Conservation (phyloP, 2,113 vertebrate species). For the Seriola aureovittata region DNA sequence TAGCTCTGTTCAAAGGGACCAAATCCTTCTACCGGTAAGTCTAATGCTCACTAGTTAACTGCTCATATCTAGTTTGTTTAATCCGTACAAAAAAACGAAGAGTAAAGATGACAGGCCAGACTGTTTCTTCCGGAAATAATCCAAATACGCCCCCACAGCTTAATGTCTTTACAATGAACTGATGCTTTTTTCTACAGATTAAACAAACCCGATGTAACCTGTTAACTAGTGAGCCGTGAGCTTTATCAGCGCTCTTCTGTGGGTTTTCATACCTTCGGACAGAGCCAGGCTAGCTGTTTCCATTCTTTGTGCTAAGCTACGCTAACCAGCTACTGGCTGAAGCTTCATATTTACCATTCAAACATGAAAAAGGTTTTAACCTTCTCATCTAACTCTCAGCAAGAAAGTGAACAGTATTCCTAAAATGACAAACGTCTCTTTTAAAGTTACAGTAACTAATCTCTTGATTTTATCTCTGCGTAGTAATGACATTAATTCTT, state of each 20-base stretch:
- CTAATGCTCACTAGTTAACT: no score
- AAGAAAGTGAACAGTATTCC: not conserved
- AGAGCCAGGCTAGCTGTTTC: not conserved
- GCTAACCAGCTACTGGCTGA: not conserved
- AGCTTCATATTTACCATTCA: no score
- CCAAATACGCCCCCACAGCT: no score
- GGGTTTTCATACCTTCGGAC: not conserved
- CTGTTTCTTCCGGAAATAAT: no score
- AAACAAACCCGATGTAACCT: no score
- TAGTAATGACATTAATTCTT: not conserved
- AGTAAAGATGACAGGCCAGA: no score
- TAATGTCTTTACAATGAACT: no score
- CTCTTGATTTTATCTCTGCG: not conserved
- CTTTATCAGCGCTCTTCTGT: not conserved
- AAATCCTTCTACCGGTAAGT: no score
- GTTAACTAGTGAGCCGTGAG: not conserved
- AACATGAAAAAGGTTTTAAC: not conserved
- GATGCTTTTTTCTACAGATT: no score
- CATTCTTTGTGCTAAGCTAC: not conserved
- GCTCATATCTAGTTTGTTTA: no score
- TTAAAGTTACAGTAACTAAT: not conserved
- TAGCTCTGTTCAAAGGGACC: no score
- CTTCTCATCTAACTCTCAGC: not conserved
- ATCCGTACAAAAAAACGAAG: no score
- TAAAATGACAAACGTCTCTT: not conserved